These are phyloP conservation scores for Rhogogaster chlorosoma DNA, from an alignment of 2,888 invertebrate genomes.

Conservation along the genomic window DNA sequence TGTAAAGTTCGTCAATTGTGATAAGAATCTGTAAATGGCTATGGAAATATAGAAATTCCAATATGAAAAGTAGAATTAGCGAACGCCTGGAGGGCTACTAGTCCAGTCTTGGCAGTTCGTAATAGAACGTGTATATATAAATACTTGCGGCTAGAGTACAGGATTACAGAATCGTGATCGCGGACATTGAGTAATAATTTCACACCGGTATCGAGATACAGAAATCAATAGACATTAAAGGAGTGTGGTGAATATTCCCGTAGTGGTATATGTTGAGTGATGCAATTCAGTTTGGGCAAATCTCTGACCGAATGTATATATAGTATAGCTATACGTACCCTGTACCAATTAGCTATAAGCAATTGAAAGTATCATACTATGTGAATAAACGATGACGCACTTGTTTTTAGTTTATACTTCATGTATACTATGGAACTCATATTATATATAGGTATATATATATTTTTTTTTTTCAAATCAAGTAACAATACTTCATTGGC, in stretches of 20 bases:
- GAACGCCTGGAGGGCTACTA: background rate
- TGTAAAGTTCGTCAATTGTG: background rate
- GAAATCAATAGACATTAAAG: background rate
- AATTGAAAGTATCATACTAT: background rate
- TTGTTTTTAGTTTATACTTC: background rate
- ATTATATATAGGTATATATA: no score
- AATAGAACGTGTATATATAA: background rate
- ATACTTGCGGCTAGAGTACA: background rate
- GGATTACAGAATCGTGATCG: constrained; percentile 10
- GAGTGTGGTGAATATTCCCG: constrained; percentile 4
- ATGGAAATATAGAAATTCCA: background rate
- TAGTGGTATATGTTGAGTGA: background rate
- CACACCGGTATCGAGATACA: background rate
- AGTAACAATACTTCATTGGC: background rate
- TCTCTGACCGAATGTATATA: background rate
- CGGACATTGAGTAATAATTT: constrained; percentile 14
- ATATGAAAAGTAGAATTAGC: background rate
- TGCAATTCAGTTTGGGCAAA: constrained; percentile 15
- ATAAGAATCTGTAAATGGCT: background rate
- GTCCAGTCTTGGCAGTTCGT: background rate
- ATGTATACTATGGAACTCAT: no score
- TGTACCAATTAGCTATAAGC: background rate
- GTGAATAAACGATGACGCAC: background rate
- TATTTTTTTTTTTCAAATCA: background rate
- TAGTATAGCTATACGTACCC: background rate